Conservation (phyloP, 2,888 invertebrate species). For the Lasioglossum calceatum region DNA sequence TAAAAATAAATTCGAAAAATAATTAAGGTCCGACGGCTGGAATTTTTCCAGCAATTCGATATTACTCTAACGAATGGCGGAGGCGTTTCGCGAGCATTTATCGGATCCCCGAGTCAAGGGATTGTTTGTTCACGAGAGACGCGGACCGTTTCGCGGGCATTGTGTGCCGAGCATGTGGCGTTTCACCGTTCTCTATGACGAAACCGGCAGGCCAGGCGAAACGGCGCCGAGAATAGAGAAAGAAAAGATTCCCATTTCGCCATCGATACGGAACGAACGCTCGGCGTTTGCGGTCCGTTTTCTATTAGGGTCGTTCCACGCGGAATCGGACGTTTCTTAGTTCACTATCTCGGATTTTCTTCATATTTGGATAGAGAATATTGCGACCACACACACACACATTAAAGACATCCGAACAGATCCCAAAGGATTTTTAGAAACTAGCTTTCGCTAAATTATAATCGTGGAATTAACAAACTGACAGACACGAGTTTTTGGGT, state of each 20-base stretch:
- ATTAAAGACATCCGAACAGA: neutral
- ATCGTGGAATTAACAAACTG: neutral
- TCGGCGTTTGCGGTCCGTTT: conserved; percentile 36
- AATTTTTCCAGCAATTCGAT: neutral
- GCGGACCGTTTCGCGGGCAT: conserved; percentile 28
- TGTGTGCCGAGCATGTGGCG: conserved; percentile 29
- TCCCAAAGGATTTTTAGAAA: neutral
- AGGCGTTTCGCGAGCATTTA: neutral
- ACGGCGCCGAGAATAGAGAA: conserved; percentile 57
- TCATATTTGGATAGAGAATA: neutral
- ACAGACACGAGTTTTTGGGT: neutral
- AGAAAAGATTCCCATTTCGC: conserved; percentile 64
- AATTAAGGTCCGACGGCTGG: neutral
- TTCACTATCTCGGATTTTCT: neutral
- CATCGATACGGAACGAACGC: conserved; percentile 57
- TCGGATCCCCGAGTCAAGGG: neutral
- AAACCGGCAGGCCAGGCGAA: conserved; percentile 58
- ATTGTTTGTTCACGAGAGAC: conserved; percentile 34
- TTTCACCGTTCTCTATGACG: conserved; percentile 63
- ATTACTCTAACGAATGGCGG: neutral
- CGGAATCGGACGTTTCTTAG: neutral
- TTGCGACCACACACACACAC: neutral
- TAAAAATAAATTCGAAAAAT: no score
- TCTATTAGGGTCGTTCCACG: conserved; percentile 38
- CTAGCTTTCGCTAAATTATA: neutral